These are phyloP conservation scores for Limosa lapponica DNA, from an alignment of 2,797 vertebrate species.

Conservation along the genomic window DNA sequence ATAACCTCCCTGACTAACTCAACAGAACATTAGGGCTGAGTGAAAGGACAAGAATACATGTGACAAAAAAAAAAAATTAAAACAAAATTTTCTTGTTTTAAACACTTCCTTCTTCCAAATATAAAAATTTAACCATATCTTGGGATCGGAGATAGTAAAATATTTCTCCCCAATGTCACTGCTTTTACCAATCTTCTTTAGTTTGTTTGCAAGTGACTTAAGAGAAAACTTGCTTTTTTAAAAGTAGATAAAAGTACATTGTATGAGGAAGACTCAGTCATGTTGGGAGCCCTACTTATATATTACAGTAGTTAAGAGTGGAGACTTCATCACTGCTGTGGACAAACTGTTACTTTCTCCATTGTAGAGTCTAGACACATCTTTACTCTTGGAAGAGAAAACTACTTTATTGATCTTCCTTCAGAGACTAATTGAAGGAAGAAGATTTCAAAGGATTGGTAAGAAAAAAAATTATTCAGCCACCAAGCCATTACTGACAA, in stretches of 20 bases:
- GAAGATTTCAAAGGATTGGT: background rate
- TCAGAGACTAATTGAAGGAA: slow-evolving; percentile 18
- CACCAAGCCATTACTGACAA: background rate
- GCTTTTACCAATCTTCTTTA: background rate
- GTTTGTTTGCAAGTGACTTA: background rate
- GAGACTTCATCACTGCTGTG: background rate
- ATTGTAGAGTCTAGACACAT: background rate
- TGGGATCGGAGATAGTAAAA: background rate
- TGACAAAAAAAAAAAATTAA: background rate
- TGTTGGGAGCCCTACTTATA: background rate
- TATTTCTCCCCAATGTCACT: background rate
- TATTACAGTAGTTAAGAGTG: background rate
- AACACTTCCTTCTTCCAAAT: background rate
- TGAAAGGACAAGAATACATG: background rate
- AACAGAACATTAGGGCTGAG: background rate
- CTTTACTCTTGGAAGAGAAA: background rate
- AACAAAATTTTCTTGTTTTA: background rate
- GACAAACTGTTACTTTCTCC: background rate
- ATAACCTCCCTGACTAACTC: background rate
- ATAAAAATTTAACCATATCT: background rate
- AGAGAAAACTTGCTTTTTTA: background rate
- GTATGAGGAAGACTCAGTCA: background rate
- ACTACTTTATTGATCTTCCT: background rate
- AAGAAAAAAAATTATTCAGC: background rate
- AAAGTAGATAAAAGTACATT: background rate